A percentile compares a stretch with the other conserved stretches of the same genome.
phyloP scores from a whole-genome alignment of 2,888 invertebrate species.

The Cryptus viduatorius region DNA sequence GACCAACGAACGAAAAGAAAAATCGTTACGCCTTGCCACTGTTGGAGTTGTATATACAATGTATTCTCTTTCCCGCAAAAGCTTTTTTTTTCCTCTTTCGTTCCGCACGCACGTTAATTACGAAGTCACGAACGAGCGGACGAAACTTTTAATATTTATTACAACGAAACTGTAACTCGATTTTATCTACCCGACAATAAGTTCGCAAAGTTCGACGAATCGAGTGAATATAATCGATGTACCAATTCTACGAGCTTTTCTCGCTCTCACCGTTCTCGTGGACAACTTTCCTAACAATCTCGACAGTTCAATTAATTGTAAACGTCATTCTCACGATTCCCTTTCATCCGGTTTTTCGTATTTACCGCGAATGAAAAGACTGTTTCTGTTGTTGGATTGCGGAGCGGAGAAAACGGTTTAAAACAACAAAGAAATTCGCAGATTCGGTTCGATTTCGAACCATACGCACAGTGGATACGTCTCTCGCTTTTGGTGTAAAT shows the following conservation, averaged over 20 bases:
- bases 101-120: too few species aligned
- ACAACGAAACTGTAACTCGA: neutral
- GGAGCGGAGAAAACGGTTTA: too few species aligned
- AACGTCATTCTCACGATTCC: conserved; percentile 21
- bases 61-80: neutral
- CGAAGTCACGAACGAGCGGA: too few species aligned
- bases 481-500: conserved; percentile 69
- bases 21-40: conserved; percentile 50
- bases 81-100: neutral
- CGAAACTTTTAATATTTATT: neutral
- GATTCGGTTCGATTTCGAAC: conserved; percentile 8
- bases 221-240: neutral
- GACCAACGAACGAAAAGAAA: conserved; percentile 53
- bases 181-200: neutral
- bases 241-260: neutral
- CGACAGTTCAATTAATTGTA: conserved; percentile 50
- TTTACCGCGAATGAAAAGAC: neutral
- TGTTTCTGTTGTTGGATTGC: neutral
- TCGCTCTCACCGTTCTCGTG: neutral
- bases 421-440: neutral
- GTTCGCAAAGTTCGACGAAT: neutral
- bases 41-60: neutral
- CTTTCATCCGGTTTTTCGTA: neutral
- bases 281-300: conserved; percentile 14
- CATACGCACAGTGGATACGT: conserved; percentile 27